Evolutionary conservation across 1,140 invertebrate species (phyloP).

Genomic region (Oncopeltus fasciatus): DNA sequence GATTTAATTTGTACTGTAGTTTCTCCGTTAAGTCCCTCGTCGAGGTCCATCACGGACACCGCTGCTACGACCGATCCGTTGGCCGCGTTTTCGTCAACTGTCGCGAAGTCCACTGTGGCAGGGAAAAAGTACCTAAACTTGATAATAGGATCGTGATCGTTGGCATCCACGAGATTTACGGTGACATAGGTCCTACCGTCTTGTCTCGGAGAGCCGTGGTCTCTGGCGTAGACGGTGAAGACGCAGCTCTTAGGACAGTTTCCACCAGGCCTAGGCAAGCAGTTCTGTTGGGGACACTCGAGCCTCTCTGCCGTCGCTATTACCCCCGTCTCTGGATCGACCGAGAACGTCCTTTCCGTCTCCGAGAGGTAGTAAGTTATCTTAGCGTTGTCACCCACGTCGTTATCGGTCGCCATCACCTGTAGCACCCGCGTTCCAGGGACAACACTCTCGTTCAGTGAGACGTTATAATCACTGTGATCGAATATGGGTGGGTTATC

Average conservation of each 20-base stretch:
- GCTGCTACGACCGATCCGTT: conserved; percentile 83
- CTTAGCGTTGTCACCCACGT: conserved; percentile 81
- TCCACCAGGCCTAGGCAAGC: conserved; percentile 34
- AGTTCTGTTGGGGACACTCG: conserved; percentile 56
- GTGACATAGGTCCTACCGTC: conserved; percentile 88
- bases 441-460: conserved; percentile 77
- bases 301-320: conserved; percentile 66
- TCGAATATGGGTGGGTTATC: conserved; percentile 90
- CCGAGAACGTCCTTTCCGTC: conserved; percentile 67
- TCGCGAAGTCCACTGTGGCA: conserved; percentile 62
- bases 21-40: conserved; percentile 79
- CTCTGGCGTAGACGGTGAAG: conserved; percentile 82
- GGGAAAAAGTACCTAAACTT: conserved; percentile 73
- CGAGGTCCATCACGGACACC: conserved; percentile 79
- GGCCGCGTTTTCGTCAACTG: conserved; percentile 82
- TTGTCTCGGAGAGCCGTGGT: conserved; percentile 78
- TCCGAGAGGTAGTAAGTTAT: conserved; percentile 79
- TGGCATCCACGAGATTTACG: conserved; percentile 76
- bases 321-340: conserved; percentile 74
- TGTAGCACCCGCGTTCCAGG: conserved; percentile 73
- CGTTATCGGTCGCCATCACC: conserved; percentile 82
- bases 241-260: conserved; percentile 78
- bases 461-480: conserved; percentile 81
- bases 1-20: conserved; percentile 66
- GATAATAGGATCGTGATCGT: conserved; percentile 83